Evolutionary conservation across 2,113 vertebrate species (phyloP).

Genomic region (Anoura caudifer): DNA sequence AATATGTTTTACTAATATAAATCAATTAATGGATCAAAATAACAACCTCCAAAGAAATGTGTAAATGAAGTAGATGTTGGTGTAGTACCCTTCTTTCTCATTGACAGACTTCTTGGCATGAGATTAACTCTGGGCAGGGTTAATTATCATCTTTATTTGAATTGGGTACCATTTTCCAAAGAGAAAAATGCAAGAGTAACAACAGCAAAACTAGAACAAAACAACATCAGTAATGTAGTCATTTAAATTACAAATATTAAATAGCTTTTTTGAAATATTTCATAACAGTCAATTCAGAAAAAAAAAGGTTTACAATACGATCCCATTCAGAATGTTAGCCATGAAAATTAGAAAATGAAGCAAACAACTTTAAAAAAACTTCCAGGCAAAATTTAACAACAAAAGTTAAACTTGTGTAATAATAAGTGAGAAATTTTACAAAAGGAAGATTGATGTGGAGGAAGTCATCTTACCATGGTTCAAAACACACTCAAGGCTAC

Average conservation of each 20-base stretch:
- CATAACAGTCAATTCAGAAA: background rate
- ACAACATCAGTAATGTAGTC: background rate
- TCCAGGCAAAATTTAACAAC: background rate
- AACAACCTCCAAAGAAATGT: background rate
- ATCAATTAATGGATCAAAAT: background rate
- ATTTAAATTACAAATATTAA: conserved; percentile 13
- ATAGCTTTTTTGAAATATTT: background rate
- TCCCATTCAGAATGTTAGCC: background rate
- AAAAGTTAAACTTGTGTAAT: background rate
- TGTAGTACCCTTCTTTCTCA: background rate
- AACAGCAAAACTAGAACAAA: background rate
- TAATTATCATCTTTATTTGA: background rate
- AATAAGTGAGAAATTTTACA: background rate
- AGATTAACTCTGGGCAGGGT: background rate
- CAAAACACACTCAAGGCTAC: background rate
- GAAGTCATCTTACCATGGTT: background rate
- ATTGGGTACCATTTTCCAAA: background rate
- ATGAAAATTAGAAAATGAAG: background rate
- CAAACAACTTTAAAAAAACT: background rate
- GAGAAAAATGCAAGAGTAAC: background rate
- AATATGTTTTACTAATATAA: background rate
- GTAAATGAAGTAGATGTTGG: background rate
- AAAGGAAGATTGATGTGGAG: background rate
- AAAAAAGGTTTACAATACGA: background rate
- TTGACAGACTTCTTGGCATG: background rate